Evolutionary conservation across 2,888 invertebrate genomes (phyloP), one percentile per base, ranked within the genome.

Genomic region (Bugula neritina): DNA sequence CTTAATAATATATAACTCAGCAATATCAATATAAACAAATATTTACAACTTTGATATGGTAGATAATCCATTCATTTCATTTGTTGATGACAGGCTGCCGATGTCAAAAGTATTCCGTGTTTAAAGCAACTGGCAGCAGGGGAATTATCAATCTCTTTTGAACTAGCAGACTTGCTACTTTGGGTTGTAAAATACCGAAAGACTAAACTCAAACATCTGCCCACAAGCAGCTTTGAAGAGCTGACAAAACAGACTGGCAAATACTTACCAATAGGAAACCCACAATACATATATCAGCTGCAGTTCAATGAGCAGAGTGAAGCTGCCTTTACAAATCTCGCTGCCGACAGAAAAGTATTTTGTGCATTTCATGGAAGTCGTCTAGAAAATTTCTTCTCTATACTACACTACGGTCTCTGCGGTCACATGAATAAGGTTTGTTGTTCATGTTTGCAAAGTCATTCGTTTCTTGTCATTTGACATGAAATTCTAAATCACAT

Each of bases 311-410:
- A 76, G 43, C 57, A 72, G 23, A 73, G 74, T 23, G 74, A 80
- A 25, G 75, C 74, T 63, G 79, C 77, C 69, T 81, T 80, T 75
- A 72, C 78, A 72, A 73, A 77, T 2, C 58, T 77, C 29, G 74
- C 76, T 27, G 71, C 76, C 35, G 76, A 74, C 35, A 74, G 87
- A 79, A 86, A 85, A 72, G 86, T 89, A 0, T 88, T 90, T 78
- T 88, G 87, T 79, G 92, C 91, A 1, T 93, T 89, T 81, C 92
- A 92, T 81, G 92, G 92, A 43, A 92, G 90, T 81, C 87, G 90
- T 73, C 84, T 92, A 74, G 92, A 92, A 81, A 90, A 92, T 80
- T 91, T 92, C 80, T 90, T 91, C 84, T 90, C 91, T 0, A 91
- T 92, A 76, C 82, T 92, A 72, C 89, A 90, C 83, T 89, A 90